Base-by-base conservation (phyloP, 2,888 invertebrate species). In the Reticulitermes lucifugus region DNA sequence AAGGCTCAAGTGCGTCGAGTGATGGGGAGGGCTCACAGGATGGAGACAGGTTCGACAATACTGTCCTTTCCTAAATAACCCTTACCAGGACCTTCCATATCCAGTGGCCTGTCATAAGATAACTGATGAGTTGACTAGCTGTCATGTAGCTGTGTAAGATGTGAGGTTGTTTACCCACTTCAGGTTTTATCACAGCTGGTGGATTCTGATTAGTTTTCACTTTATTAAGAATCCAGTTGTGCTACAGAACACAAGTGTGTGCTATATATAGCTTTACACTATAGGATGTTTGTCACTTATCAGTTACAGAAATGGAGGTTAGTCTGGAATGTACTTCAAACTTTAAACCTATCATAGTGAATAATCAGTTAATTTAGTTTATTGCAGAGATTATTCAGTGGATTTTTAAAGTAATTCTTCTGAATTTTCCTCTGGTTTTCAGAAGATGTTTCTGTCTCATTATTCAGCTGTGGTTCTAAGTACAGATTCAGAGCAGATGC, bases 1-100 rank as follows among this genome's bases (percentile, higher is more conserved):
- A 97, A 90, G 96, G 97, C 90, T 97, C 97, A 90, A 97, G 97
- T 89, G 96, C 97, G 90, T 98, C 98, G 91, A 97, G 97, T 92
- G 98, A 98, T 91, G 97, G 97, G 91, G 96, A 96, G 91, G 94
- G 95, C 89, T 94, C 89, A 75, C 89, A 89, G 87, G 89, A 89
- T 87, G 89, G 89, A 88, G 89, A 89, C 89, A 89, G 89, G 89
- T 89, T 88, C 87, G 87, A 84, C 86, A 83, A 75, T 75, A 84
- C 41, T 79, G 79, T 65, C 35, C 80, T 71, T 35, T 71, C n/a
- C 81, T 43, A 18, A 14, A 21, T 43, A 14, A 14, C 7, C 29
- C 60, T 60, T 84, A 25, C 75, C 18, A 29, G 35, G 21, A 21
- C 81, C 59, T 22, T 7, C 55, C 14, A 55, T 29, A 29, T 51